Evolutionary conservation across 2,888 invertebrate genomes (phyloP).

Genomic region (Phymatocera aterrima): DNA sequence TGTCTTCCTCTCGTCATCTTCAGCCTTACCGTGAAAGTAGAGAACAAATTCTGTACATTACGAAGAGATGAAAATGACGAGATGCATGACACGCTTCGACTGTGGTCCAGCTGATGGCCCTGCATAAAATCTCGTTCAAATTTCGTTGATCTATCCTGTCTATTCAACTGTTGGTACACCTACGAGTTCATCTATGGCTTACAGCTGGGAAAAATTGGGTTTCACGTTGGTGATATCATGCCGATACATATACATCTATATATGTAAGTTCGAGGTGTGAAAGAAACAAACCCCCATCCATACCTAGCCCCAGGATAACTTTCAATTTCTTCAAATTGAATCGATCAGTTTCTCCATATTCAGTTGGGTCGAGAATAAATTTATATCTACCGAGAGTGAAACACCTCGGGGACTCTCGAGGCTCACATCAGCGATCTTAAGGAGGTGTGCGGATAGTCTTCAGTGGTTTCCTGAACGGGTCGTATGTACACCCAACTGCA

Average conservation of each 20-base stretch:
- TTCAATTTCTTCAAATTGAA: slow-evolving; percentile 40
- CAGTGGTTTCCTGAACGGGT: slow-evolving; percentile 9
- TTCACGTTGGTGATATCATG: not conserved
- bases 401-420: slow-evolving; percentile 33
- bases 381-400: slow-evolving; percentile 26
- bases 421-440: not conserved
- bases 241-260: not conserved
- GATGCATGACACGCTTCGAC: too few species aligned
- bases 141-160: too few species aligned
- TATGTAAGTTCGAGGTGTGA: slow-evolving; percentile 22
- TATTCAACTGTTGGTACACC: too few species aligned
- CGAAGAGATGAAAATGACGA: too few species aligned
- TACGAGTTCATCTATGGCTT: too few species aligned
- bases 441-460: not conserved
- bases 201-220: not conserved
- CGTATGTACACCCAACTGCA: not conserved
- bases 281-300: not conserved
- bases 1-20: too few species aligned
- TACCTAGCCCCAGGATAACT: slow-evolving; percentile 14
- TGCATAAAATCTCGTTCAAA: too few species aligned
- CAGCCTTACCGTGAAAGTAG: too few species aligned
- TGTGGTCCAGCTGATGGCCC: too few species aligned
- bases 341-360: slow-evolving; percentile 40
- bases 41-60: too few species aligned
- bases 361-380: slow-evolving; percentile 32